Evolutionary conservation across 2,113 vertebrate genomes (phyloP).

Genomic region (Ploceus nigricollis): DNA sequence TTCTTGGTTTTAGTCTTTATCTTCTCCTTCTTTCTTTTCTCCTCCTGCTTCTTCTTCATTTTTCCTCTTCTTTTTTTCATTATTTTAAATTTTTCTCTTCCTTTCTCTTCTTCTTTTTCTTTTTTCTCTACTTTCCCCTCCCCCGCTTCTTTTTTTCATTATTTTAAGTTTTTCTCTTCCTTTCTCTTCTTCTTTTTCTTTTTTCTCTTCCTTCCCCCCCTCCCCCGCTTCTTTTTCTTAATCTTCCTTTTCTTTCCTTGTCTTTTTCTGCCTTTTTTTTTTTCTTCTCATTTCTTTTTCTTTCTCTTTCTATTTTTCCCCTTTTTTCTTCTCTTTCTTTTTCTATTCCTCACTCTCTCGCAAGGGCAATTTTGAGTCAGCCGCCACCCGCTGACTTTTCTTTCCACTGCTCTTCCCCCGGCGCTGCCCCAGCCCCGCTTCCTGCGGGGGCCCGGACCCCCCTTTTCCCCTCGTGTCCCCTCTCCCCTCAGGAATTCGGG

Average conservation of each 20-base stretch:
- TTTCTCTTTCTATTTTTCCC: not conserved
- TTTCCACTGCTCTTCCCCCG: not conserved
- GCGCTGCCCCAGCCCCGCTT: not conserved
- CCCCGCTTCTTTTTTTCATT: not conserved
- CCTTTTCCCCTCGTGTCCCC: not conserved
- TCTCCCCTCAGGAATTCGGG: fast-evolving
- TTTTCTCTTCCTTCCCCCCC: fast-evolving
- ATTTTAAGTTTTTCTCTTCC: too few species aligned
- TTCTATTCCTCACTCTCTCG: not conserved
- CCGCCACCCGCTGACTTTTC: not conserved
- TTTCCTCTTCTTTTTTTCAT: not conserved
- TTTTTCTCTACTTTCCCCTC: too few species aligned
- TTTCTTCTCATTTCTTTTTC: too few species aligned
- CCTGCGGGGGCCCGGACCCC: not conserved
- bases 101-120: too few species aligned
- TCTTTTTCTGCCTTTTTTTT: not conserved
- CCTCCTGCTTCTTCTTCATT: too few species aligned
- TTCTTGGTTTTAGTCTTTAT: not conserved
- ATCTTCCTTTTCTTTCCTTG: not conserved
- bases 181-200: too few species aligned
- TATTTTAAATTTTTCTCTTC: too few species aligned
- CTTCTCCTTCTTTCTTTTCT: not conserved
- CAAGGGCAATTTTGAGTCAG: conserved; percentile 23
- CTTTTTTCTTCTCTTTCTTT: not conserved
- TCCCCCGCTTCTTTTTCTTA: not conserved